These are phyloP conservation scores for Caenorhabditis remanei DNA, from an alignment of 1,140 invertebrate species.

Conservation along the genomic window DNA sequence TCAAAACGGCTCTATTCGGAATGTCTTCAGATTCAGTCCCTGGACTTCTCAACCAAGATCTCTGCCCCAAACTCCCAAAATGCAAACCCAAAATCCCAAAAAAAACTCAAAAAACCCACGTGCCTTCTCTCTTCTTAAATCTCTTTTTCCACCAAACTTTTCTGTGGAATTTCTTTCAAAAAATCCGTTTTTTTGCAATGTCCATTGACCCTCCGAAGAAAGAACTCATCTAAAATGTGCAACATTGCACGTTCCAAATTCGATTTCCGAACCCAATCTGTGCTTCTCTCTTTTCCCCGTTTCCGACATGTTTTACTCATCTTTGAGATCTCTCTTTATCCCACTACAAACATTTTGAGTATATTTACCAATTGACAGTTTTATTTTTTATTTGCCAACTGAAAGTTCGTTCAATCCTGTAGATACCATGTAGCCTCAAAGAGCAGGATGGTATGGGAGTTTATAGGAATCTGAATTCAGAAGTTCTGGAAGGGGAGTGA, in stretches of 20 bases:
- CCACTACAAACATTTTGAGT: background rate
- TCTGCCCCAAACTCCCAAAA: too few species aligned
- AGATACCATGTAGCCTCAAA: background rate
- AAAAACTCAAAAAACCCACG: background rate
- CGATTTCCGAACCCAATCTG: constrained; percentile 53
- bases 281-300: background rate
- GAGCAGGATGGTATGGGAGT: background rate
- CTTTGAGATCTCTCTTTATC: constrained; percentile 19
- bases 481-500: background rate
- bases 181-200: constrained; percentile 1
- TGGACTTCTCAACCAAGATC: too few species aligned
- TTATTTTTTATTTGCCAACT: background rate
- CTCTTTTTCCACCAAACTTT: constrained; percentile 25
- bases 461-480: too few species aligned
- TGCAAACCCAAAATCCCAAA: background rate
- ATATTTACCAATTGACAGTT: background rate
- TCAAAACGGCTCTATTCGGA: too few species aligned
- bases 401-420: background rate
- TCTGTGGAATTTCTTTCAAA: constrained; percentile 1
- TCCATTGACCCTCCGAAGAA: constrained; percentile 6
- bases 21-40: too few species aligned
- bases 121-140: background rate
- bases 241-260: constrained; percentile 54
- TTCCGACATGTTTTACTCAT: constrained; percentile 12
- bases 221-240: constrained; percentile 31